phyloP scores from a whole-genome alignment of 2,888 invertebrate species.

The Acrocera orbiculus region DNA sequence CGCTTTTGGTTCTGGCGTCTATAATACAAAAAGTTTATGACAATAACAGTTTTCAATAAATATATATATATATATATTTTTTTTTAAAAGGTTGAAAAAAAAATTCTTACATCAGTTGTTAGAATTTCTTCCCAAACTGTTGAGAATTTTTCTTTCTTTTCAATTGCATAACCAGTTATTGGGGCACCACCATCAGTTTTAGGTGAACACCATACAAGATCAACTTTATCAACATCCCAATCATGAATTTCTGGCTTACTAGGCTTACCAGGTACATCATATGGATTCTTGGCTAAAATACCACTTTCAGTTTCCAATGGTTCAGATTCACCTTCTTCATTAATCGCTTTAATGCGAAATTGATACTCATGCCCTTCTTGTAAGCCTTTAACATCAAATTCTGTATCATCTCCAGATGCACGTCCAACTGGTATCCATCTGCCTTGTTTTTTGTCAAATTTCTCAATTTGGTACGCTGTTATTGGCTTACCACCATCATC shows the following conservation, averaged over 20 bases:
- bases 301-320: constrained; percentile 81
- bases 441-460: constrained; percentile 79
- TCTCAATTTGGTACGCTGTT: constrained; percentile 85
- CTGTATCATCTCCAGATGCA: constrained; percentile 58
- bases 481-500: constrained; percentile 90
- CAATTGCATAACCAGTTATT: constrained; percentile 90
- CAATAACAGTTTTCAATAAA: constrained; percentile 1
- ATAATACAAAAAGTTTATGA: constrained; percentile 11
- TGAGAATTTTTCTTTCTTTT: constrained; percentile 73
- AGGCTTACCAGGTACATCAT: constrained; percentile 72
- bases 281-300: constrained; percentile 91
- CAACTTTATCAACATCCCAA: constrained; percentile 78
- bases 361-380: constrained; percentile 87
- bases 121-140: constrained; percentile 76
- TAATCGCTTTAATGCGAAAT: constrained; percentile 83
- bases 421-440: constrained; percentile 88
- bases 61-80: background rate
- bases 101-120: constrained; percentile 42
- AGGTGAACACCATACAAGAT: constrained; percentile 86
- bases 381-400: constrained; percentile 73
- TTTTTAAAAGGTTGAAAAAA: constrained; percentile 8
- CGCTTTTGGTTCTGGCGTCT: constrained; percentile 63
- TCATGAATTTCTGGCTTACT: constrained; percentile 72
- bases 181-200: constrained; percentile 93
- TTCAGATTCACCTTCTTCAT: constrained; percentile 88